Percentiles rank a stretch among this genome's conserved stretches.
phyloP scores from a whole-genome alignment of 2,888 invertebrate species.

The Athalia circularis region DNA sequence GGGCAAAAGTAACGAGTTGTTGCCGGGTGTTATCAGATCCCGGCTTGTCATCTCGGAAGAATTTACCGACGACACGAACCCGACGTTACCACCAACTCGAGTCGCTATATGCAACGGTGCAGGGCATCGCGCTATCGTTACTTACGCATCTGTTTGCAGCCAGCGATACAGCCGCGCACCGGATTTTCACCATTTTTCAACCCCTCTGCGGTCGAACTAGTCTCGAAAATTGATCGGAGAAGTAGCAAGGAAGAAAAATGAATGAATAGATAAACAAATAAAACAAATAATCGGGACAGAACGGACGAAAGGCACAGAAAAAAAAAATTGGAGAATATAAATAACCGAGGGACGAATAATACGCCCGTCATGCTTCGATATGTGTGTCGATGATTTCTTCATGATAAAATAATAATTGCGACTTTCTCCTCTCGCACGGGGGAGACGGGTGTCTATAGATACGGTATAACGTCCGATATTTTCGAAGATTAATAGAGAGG shows the following conservation, averaged over 20 bases:
- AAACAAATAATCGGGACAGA: not conserved
- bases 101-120: too few species aligned
- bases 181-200: too few species aligned
- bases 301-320: not conserved
- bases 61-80: constrained; percentile 66
- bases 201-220: too few species aligned
- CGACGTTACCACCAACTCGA: constrained; percentile 19
- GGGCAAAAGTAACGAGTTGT: constrained; percentile 49
- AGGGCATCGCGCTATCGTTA: constrained; percentile 49
- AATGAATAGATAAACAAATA: not conserved
- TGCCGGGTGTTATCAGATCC: constrained; percentile 59
- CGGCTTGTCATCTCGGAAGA: constrained; percentile 68
- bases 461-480: not conserved
- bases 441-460: constrained; percentile 1
- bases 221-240: too few species aligned
- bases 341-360: constrained; percentile 2
- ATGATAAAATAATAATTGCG: not conserved
- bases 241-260: too few species aligned
- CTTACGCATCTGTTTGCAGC: constrained; percentile 49
- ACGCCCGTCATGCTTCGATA: constrained; percentile 16
- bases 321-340: not conserved
- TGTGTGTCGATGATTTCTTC: constrained; percentile 16
- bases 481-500: constrained; percentile 2
- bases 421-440: constrained; percentile 19
- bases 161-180: too few species aligned